A percentile compares a stretch with the other conserved stretches of the same genome.
phyloP scores from a whole-genome alignment of 1,140 invertebrate genomes.

The Kradibia gibbosae region DNA sequence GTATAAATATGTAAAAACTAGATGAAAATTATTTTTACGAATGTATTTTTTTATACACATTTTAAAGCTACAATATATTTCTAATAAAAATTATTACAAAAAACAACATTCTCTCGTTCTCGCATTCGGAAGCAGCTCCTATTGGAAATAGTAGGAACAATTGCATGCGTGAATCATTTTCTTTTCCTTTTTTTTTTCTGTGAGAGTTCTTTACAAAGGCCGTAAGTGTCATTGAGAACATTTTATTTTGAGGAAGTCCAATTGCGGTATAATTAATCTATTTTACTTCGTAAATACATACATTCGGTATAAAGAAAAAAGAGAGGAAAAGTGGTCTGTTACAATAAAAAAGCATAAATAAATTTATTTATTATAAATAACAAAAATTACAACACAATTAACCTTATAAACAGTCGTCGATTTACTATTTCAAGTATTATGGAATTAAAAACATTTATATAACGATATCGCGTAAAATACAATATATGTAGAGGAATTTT shows the following conservation, averaged over 20 bases:
- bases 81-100: background rate
- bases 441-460: too few species aligned
- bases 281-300: conserved; percentile 26
- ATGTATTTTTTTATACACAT: conserved; percentile 1
- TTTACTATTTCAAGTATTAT: too few species aligned
- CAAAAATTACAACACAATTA: background rate
- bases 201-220: background rate
- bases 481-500: too few species aligned
- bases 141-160: background rate
- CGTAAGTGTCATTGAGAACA: background rate
- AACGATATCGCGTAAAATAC: too few species aligned
- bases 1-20: background rate
- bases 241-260: background rate
- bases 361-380: conserved; percentile 17
- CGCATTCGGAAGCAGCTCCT: too few species aligned
- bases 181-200: background rate
- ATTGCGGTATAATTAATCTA: background rate
- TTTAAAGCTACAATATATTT: background rate
- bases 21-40: background rate
- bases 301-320: background rate
- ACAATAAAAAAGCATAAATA: conserved; percentile 6
- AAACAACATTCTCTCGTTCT: background rate
- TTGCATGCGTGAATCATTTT: background rate
- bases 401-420: too few species aligned
- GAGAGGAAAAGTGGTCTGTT: too few species aligned